Evolutionary conservation across 2,113 vertebrate species (phyloP).

Genomic region (Diadophis punctatus): DNA sequence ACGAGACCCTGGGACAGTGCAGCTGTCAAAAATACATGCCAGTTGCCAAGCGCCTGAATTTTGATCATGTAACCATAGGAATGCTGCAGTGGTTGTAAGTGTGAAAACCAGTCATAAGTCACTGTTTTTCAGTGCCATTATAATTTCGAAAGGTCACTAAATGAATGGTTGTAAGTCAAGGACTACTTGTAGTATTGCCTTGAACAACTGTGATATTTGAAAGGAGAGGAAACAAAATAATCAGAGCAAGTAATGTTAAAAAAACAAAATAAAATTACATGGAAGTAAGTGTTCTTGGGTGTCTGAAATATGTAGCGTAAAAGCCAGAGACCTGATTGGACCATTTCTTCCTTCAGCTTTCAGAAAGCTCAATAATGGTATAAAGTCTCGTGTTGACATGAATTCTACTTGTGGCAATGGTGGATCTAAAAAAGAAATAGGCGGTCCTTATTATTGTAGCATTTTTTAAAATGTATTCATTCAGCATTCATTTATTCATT

Average conservation of each 20-base stretch:
- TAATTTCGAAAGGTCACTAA: neutral
- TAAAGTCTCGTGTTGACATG: constrained; percentile 65
- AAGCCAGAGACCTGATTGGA: constrained; percentile 78
- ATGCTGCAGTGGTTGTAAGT: neutral
- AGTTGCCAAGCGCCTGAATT: neutral
- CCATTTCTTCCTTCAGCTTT: constrained; percentile 76
- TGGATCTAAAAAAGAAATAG: constrained; percentile 71
- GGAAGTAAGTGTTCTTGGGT: neutral
- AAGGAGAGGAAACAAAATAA: neutral
- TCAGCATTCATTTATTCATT: neutral
- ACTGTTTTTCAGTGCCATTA: neutral
- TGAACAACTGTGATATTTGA: neutral
- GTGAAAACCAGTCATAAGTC: neutral
- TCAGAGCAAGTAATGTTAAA: neutral
- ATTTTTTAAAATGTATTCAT: neutral
- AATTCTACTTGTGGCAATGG: constrained; percentile 76
- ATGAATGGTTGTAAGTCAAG: neutral
- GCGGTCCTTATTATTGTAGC: neutral
- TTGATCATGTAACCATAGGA: neutral
- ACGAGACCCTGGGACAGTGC: neutral
- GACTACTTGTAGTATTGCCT: neutral
- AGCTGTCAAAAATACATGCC: neutral
- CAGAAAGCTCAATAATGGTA: constrained; percentile 72
- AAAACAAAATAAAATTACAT: neutral
- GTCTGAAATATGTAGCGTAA: neutral